Evolutionary conservation across 2,797 vertebrate species (phyloP).

Genomic region (Pangasius djambal): DNA sequence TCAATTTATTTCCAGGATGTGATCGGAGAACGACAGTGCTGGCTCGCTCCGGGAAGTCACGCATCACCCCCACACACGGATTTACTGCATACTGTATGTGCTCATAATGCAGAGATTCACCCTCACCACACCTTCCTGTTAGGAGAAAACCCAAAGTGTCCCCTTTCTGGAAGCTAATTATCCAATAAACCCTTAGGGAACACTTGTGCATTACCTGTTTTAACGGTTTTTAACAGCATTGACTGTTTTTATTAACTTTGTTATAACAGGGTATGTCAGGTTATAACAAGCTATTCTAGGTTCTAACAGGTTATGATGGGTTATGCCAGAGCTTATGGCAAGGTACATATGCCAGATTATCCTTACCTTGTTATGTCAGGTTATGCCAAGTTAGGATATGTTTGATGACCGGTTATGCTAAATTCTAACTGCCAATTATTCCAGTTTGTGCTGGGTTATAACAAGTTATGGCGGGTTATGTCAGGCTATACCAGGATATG

Average conservation of each 20-base stretch:
- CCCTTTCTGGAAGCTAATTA: not conserved
- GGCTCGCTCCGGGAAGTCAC: not conserved
- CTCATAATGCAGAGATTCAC: not conserved
- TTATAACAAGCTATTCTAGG: not conserved
- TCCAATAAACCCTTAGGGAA: not conserved
- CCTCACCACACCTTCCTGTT: not conserved
- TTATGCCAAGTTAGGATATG: not conserved
- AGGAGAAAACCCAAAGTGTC: not conserved
- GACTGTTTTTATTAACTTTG: not conserved
- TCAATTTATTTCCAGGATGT: not conserved
- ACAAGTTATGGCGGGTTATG: not conserved
- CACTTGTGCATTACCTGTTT: not conserved
- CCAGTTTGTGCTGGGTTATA: not conserved
- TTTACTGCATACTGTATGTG: not conserved
- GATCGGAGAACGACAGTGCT: not conserved
- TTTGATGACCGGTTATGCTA: not conserved
- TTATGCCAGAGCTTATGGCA: not conserved
- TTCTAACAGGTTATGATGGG: not conserved
- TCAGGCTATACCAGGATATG: not conserved
- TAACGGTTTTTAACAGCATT: too few relatives aligned
- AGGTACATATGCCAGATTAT: not conserved
- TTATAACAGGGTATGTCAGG: not conserved
- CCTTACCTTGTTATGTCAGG: not conserved
- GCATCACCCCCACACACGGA: not conserved
- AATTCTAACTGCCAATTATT: not conserved